Base-by-base conservation (phyloP, 1,140 invertebrate genomes). In the Hylaeus anthracinus region DNA sequence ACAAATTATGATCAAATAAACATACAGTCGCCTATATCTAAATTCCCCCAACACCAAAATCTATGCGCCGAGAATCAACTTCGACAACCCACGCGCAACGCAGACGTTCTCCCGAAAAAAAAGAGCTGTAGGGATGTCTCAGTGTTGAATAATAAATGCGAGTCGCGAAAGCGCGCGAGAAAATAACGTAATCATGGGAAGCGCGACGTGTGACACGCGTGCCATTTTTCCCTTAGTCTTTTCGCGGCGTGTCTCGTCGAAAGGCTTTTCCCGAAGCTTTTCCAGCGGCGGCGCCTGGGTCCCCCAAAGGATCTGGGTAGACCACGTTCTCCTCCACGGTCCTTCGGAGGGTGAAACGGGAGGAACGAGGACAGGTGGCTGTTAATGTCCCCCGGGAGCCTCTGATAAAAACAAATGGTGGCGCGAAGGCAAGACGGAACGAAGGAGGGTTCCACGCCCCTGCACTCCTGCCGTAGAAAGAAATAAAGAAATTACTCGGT, bases 401-500 rank as follows among this genome's bases (percentile, higher is more conserved):
- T 86, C 89, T 93, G 91, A 93, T 93, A 93, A 93, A 93, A 93
- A 93, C 91, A 91, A 93, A 93, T 92, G 91, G 91, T 88, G 84
- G 86, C 83, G 82, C 85, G 84, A 88, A 83, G 82, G 88, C 85
- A 75, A 80, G 76, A 85, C 78, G 71, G 45, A 77, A 72, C 70
- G 56, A 67, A 45, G 77, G 60, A 81, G 75, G 78, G 70, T 84
- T 71, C 41, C 70, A 61, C 56, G 76, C 80, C 75, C 85, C 66
- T 78, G 72, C 75, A 72, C 67, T 77, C 75, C 88, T 88, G 83
- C 83, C 71, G 61, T 43, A 61, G 67, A 81, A 73, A 72, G 79
- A 90, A 93, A 93, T 93, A 93, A 93, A 93, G 90, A 93, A 93
- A 93, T 93, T 93, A 93, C 92, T 88, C 83, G 88, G 83, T 75